Conservation (phyloP, 2,888 invertebrate species). For the Epinotia brunnichana region DNA sequence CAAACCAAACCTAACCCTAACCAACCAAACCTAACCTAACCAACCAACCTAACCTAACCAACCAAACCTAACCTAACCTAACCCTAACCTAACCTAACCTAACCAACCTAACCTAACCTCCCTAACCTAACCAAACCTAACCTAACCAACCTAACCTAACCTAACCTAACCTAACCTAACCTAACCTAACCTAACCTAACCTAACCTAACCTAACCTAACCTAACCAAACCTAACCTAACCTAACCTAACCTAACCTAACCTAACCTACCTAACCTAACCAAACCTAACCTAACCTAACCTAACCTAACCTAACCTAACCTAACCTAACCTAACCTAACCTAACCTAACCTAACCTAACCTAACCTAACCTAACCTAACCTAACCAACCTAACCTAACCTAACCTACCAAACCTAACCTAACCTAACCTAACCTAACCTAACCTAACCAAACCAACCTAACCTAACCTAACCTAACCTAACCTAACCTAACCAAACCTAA, state of each 20-base stretch:
- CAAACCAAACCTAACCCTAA: conserved; percentile 31
- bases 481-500: conserved; percentile 45
- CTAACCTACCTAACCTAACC: not conserved
- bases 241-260: not conserved
- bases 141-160: not conserved
- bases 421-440: conserved; percentile 7
- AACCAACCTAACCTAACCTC: no score
- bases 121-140: no score
- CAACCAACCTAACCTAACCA: no score
- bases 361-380: conserved; percentile 18
- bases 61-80: no score
- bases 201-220: conserved; percentile 6
- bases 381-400: conserved; percentile 18
- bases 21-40: not conserved
- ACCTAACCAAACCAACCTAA: conserved; percentile 37
- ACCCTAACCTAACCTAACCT: no score
- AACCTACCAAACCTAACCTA: conserved; percentile 16
- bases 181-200: conserved; percentile 11
- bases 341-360: conserved; percentile 18
- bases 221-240: not conserved
- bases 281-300: conserved; percentile 11
- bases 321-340: conserved; percentile 38
- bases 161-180: conserved; percentile 16
- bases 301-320: conserved; percentile 35
- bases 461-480: conserved; percentile 45